Evolutionary conservation across 1,140 invertebrate species (phyloP).

Genomic region (Lucilia sericata): DNA sequence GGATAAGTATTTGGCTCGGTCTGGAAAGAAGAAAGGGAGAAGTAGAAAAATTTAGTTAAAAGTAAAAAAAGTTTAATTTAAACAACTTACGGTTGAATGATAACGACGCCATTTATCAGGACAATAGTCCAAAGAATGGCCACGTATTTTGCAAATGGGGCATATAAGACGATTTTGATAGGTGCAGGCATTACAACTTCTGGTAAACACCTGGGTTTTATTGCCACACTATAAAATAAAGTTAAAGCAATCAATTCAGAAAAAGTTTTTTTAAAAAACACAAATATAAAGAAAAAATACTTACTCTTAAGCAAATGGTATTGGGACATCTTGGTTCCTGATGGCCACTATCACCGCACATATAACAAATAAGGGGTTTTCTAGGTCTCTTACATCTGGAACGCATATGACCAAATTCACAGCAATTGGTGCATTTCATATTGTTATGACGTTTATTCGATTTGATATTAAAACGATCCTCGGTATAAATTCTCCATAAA

Average conservation of each 20-base stretch:
- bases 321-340: slow-evolving; percentile 74
- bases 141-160: slow-evolving; percentile 71
- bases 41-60: neutral
- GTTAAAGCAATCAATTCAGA: neutral
- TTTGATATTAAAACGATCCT: slow-evolving; percentile 64
- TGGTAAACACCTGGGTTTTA: slow-evolving; percentile 70
- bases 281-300: slow-evolving; percentile 52
- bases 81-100: slow-evolving; percentile 73
- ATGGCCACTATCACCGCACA: slow-evolving; percentile 75
- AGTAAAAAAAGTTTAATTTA: slow-evolving; percentile 38
- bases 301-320: slow-evolving; percentile 76
- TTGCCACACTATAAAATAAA: slow-evolving; percentile 73
- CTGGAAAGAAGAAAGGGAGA: slow-evolving; percentile 55
- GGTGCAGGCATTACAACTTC: slow-evolving; percentile 73
- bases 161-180: slow-evolving; percentile 70
- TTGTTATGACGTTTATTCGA: slow-evolving; percentile 54
- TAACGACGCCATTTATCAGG: slow-evolving; percentile 79
- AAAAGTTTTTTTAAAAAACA: neutral
- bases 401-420: slow-evolving; percentile 71
- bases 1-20: slow-evolving; percentile 65
- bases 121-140: slow-evolving; percentile 72
- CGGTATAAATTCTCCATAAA: slow-evolving; percentile 55
- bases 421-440: slow-evolving; percentile 72
- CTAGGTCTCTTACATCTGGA: slow-evolving; percentile 68
- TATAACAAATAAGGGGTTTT: slow-evolving; percentile 71